Base-by-base conservation (phyloP, 2,888 invertebrate genomes). In the Globia sparganii region DNA sequence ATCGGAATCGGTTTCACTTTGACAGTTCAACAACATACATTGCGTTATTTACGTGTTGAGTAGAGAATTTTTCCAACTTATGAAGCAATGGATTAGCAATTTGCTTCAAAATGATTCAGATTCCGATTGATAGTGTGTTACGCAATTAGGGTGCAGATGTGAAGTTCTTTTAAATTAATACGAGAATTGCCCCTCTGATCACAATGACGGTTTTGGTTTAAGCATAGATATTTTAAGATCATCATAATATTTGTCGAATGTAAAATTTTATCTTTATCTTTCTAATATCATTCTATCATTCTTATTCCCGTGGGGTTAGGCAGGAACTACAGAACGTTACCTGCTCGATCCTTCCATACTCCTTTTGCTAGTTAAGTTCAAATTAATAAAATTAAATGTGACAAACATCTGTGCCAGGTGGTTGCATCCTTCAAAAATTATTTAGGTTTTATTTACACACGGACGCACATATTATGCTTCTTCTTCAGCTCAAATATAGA, bases 401-500 rank as follows among this genome's bases (percentile, higher is more conserved):
- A 21, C 0, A 8, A 71, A 0, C 0, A n/a, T 34, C 4, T 18
- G 18, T 21, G 11, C 5, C 25, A 31, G 4, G 11, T 43, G 28
- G 28, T 11, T 40, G 15, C 0, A 18, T 43, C 5, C 25, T 18
- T 18, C 1, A 40, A 40, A 31, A 25, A 4, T 31, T 18, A 1
- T 43, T n/a, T 43, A 4, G 4, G 13, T 4, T 71, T 46, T n/a
- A 8, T n/a, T 31, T 13, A 15, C 15, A 31, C 25, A 40, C n/a
- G 0, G 9, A 0, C 1, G 4, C 13, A 40, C 0, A 25, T 34
- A 61, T 79, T 61, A 59, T 70, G 11, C 8, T 37, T 18, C 1
- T 34, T 70, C 21, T n/a, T 40, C 4, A 25, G 37, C 4, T 56
- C 18, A 61, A 53, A 70, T 70, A 67, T 28, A 77, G 43, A 66